phyloP scores from a whole-genome alignment of 2,113 vertebrate genomes.

The Uropsilus gracilis region DNA sequence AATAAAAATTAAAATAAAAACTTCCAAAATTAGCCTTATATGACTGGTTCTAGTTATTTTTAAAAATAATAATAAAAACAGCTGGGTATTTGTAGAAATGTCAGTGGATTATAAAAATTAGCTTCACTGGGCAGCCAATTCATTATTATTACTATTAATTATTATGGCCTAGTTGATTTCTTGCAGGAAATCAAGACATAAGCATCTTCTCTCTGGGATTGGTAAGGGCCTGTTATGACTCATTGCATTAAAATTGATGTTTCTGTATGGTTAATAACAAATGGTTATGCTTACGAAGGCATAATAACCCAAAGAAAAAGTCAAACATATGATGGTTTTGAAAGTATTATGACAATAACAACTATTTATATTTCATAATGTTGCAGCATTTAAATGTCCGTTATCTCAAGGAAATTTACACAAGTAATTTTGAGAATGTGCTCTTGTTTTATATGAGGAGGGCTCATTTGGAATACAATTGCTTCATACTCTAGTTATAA shows the following conservation, averaged over 20 bases:
- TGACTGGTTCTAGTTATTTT: not conserved
- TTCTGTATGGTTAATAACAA: not conserved
- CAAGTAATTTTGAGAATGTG: not conserved
- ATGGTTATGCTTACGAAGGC: slow-evolving; percentile 9
- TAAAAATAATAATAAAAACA: not conserved
- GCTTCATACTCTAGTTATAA: not conserved
- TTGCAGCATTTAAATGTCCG: not conserved
- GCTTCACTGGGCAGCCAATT: not conserved
- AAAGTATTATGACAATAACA: not conserved
- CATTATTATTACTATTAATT: not conserved
- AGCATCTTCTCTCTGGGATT: not conserved
- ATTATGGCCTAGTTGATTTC: not conserved
- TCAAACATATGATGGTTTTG: not conserved
- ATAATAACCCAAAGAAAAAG: slow-evolving; percentile 11
- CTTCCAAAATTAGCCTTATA: not conserved
- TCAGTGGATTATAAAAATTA: not conserved
- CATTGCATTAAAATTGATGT: not conserved
- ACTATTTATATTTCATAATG: not conserved
- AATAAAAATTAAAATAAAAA: not conserved
- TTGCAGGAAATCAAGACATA: not conserved
- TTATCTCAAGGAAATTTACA: not conserved
- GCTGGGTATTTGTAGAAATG: not conserved
- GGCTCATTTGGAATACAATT: not conserved
- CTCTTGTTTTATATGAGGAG: not conserved
- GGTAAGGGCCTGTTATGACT: slow-evolving; percentile 11